A percentile compares a stretch with the other conserved stretches of the same genome.
These are phyloP conservation scores for Phalangium opilio DNA, from an alignment of 2,888 invertebrate genomes.

Conservation along the genomic window DNA sequence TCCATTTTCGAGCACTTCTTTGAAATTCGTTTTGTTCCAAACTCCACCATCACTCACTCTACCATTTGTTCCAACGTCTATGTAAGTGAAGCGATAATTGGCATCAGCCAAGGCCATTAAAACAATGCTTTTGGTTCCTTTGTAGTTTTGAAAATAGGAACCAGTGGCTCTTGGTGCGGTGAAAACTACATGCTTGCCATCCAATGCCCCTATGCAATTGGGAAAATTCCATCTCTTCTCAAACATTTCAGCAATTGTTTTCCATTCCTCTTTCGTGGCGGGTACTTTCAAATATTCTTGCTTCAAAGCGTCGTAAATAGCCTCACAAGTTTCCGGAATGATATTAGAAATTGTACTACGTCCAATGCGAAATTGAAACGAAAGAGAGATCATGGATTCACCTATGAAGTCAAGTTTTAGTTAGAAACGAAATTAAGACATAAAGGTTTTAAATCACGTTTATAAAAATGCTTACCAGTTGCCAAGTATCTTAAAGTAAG, in stretches of 20 bases:
- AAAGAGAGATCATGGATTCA: too few species aligned
- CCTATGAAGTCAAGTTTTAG: too few species aligned
- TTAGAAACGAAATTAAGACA: too few species aligned
- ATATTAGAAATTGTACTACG: slow-evolving; percentile 3
- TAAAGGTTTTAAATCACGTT: too few species aligned
- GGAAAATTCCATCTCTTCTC: neutral
- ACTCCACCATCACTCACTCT: slow-evolving; percentile 3
- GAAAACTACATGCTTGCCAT: neutral
- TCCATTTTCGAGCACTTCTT: neutral
- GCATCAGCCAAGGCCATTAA: slow-evolving; percentile 4
- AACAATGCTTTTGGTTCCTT: slow-evolving; percentile 1
- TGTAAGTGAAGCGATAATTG: neutral
- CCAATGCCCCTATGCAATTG: neutral
- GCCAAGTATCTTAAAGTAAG: too few species aligned
- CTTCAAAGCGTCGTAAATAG: too few species aligned
- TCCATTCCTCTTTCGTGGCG: neutral
- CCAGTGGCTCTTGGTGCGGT: neutral
- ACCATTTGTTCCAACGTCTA: slow-evolving; percentile 5
- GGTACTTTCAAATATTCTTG: neutral
- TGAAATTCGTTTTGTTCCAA: slow-evolving; percentile 1
- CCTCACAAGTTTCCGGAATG: neutral
- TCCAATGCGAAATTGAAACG: slow-evolving; percentile 2
- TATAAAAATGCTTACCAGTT: too few species aligned
- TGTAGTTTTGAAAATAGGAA: too few species aligned
- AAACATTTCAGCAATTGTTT: neutral